phyloP scores from a whole-genome alignment of 2,113 vertebrate genomes.

The Ictalurus punctatus region DNA sequence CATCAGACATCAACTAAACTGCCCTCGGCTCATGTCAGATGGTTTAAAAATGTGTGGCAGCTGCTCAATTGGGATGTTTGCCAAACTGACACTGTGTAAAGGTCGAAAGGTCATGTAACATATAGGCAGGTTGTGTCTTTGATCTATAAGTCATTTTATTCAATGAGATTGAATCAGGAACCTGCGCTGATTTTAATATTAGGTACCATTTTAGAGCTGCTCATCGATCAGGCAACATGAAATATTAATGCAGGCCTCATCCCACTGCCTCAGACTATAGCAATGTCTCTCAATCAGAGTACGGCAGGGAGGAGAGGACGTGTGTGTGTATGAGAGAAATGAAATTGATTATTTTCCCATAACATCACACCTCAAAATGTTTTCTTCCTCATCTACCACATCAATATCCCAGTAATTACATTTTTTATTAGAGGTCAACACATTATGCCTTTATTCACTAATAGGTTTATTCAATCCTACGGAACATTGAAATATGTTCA shows the following conservation, averaged over 20 bases:
- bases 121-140: neutral
- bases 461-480: neutral
- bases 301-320: neutral
- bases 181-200: constrained; percentile 46
- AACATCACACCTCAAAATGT: neutral
- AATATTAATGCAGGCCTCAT: constrained; percentile 67
- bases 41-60: neutral
- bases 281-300: constrained; percentile 48
- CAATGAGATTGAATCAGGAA: constrained; percentile 8
- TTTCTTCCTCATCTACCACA: neutral
- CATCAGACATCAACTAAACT: neutral
- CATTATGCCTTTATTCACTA: neutral
- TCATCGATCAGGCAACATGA: constrained; percentile 67
- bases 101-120: neutral
- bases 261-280: constrained; percentile 52
- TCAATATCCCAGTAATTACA: neutral
- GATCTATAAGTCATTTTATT: neutral
- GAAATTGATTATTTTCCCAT: neutral
- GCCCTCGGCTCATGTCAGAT: neutral
- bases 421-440: neutral
- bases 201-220: constrained; percentile 63
- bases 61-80: neutral
- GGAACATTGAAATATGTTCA: neutral
- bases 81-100: neutral
- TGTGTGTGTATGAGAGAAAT: neutral